A percentile compares a stretch with the other conserved stretches of the same genome.
Evolutionary conservation across 1,140 invertebrate species (phyloP).

Genomic region (Brachionus sp.): DNA sequence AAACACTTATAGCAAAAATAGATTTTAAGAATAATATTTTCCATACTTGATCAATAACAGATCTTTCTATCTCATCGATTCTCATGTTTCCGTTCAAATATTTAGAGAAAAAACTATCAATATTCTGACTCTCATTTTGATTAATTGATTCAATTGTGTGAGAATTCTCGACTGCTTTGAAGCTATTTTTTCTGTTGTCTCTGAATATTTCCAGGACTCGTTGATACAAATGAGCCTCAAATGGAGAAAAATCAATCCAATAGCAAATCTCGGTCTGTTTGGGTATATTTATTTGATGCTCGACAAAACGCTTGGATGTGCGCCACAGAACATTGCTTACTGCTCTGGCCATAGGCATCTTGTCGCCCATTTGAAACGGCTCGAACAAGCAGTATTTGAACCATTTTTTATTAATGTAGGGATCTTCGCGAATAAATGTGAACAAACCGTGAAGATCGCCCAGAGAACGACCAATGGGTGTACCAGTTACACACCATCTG

Average conservation of each 20-base stretch:
- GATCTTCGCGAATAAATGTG: constrained; percentile 67
- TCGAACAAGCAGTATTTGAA: constrained; percentile 65
- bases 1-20: constrained; percentile 49
- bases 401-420: constrained; percentile 63
- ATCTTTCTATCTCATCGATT: constrained; percentile 21
- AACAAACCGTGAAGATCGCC: constrained; percentile 70
- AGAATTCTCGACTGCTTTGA: background rate
- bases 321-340: constrained; percentile 69
- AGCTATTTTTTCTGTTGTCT: constrained; percentile 52
- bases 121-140: constrained; percentile 51
- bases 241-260: constrained; percentile 64
- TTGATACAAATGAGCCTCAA: constrained; percentile 66
- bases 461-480: constrained; percentile 21
- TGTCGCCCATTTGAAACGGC: constrained; percentile 62
- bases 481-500: constrained; percentile 64
- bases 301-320: constrained; percentile 67
- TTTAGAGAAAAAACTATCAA: constrained; percentile 50
- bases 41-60: background rate
- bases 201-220: constrained; percentile 58
- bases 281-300: constrained; percentile 63
- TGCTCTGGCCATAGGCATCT: constrained; percentile 61
- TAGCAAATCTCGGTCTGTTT: constrained; percentile 60
- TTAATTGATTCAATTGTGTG: background rate
- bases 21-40: background rate
- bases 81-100: background rate